A percentile compares a stretch with the other conserved stretches of the same genome.
Conservation (phyloP, 2,797 vertebrate genomes). For the Arnoldichthys spilopterus region DNA sequence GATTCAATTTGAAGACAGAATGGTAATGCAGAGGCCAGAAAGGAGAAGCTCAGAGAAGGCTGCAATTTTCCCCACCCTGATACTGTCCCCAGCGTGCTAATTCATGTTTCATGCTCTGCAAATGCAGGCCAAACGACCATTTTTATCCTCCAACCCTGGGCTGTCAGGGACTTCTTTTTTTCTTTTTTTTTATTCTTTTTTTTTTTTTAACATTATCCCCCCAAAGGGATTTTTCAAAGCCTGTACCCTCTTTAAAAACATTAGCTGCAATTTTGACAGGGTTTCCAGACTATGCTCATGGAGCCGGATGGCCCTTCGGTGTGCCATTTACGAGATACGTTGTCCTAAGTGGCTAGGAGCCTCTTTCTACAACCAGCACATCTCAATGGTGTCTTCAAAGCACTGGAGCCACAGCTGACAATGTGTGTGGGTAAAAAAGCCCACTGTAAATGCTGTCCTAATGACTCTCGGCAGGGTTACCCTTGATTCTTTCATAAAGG, state of each 20-base stretch:
- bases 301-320: constrained; percentile 59
- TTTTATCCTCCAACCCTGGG: constrained; percentile 54
- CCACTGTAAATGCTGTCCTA: constrained; percentile 76
- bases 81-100: constrained; percentile 71
- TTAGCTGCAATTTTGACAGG: constrained; percentile 53
- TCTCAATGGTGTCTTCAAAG: constrained; percentile 75
- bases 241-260: constrained; percentile 57
- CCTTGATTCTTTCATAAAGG: constrained; percentile 77
- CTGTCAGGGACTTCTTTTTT: constrained; percentile 50
- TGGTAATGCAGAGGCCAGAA: constrained; percentile 69
- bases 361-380: constrained; percentile 63
- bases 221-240: constrained; percentile 56
- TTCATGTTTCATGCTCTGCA: constrained; percentile 73
- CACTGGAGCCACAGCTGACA: constrained; percentile 54
- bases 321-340: constrained; percentile 53
- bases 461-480: constrained; percentile 81
- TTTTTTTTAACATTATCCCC: constrained; percentile 24
- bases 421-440: constrained; percentile 72
- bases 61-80: constrained; percentile 67
- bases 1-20: constrained; percentile 78
- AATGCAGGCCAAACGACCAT: constrained; percentile 63
- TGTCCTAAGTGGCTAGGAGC: constrained; percentile 59
- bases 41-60: constrained; percentile 69
- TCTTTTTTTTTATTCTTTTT: constrained; percentile 36
- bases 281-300: constrained; percentile 50